These are phyloP conservation scores for Chrysemys picta DNA, from an alignment of 2,113 vertebrate genomes.

Conservation along the genomic window DNA sequence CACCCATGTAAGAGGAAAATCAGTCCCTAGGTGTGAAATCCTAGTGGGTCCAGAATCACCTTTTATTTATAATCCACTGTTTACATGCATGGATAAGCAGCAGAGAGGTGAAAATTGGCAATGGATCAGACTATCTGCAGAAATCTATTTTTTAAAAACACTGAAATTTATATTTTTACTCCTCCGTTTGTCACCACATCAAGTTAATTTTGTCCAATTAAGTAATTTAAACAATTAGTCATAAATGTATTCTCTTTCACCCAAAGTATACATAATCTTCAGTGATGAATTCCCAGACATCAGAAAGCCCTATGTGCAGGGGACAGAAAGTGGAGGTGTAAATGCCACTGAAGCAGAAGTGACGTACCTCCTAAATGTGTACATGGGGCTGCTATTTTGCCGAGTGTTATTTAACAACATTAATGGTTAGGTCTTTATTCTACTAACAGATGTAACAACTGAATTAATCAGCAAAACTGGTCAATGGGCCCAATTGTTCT, in stretches of 20 bases:
- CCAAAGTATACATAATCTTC: background rate
- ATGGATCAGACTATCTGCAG: background rate
- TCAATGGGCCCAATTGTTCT: background rate
- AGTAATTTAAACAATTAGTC: background rate
- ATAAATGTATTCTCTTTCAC: background rate
- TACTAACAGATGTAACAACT: background rate
- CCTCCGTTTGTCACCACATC: background rate
- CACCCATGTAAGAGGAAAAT: background rate
- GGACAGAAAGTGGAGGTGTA: background rate
- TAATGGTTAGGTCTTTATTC: accelerated
- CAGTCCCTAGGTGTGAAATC: background rate
- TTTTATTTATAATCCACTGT: background rate
- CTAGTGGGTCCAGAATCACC: background rate
- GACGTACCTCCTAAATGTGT: background rate
- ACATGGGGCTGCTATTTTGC: background rate
- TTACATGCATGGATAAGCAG: background rate
- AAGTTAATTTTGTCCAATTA: background rate
- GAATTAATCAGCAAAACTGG: background rate
- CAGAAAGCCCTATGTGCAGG: background rate
- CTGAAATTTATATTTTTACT: background rate
- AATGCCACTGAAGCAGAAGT: background rate
- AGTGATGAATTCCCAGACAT: background rate
- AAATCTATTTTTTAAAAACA: background rate
- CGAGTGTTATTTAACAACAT: background rate
- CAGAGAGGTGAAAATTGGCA: background rate